Evolutionary conservation across 1,140 invertebrate genomes (phyloP).

Genomic region (Musca domestica): DNA sequence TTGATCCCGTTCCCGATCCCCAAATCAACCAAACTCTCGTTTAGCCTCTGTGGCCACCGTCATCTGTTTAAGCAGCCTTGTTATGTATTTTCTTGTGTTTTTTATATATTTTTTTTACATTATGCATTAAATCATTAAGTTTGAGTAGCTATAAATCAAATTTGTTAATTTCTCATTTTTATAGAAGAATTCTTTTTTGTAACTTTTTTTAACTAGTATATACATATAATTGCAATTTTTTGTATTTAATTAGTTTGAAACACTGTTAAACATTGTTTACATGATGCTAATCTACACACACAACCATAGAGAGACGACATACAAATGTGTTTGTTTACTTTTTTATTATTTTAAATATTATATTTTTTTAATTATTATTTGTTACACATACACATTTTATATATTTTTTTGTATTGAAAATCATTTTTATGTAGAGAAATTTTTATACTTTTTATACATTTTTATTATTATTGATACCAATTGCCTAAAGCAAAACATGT

Average conservation of each 20-base stretch:
- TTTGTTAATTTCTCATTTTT: not conserved
- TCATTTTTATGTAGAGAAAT: conserved; percentile 20
- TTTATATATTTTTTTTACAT: not conserved
- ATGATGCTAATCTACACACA: conserved; percentile 3
- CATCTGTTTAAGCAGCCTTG: not conserved
- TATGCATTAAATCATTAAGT: not conserved
- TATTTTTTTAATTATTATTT: conserved; percentile 13
- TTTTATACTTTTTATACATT: conserved; percentile 24
- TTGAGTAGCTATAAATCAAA: too few species aligned
- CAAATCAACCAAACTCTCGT: too few species aligned
- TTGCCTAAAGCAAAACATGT: conserved; percentile 11
- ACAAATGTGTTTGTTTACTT: not conserved
- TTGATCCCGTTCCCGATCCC: too few species aligned
- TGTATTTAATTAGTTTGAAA: too few species aligned
- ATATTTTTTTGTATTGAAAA: conserved; percentile 19
- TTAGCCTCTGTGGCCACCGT: too few species aligned
- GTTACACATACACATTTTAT: not conserved
- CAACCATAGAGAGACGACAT: too few species aligned
- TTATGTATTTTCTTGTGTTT: not conserved
- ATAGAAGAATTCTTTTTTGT: too few species aligned
- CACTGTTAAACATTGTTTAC: too few species aligned
- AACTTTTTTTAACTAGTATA: not conserved
- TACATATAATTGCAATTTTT: not conserved
- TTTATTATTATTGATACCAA: conserved; percentile 19
- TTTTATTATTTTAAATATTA: conserved; percentile 10